Base-by-base conservation (phyloP, 2,113 vertebrate species). In the Oryzias celebensis region DNA sequence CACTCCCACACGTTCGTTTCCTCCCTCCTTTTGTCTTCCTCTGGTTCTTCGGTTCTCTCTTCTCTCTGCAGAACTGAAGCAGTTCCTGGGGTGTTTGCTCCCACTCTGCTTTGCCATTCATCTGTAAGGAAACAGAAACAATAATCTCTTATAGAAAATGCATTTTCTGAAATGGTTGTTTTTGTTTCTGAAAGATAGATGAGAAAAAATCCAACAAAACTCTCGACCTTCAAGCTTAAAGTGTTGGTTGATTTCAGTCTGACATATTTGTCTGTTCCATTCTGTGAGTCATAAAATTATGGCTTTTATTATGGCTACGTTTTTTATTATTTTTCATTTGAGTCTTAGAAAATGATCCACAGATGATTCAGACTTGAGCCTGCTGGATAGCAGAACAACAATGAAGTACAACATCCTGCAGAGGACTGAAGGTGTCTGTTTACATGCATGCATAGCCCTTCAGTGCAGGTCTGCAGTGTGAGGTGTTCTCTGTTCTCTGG, bases 1-100 rank as follows among this genome's bases (percentile, higher is more conserved):
- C 57, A 55, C 51, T 58, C 63, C 64, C 61, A 28, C 74, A 61
- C 75, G 61, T 56, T 52, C 64, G 49, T 61, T 61, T 48, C 53
- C 24, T 17, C 24, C 24, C 16, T 24, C 24, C 7, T 13, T 13
- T 3, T 14, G 7, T 22, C 6, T 23, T 23, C 2, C 48, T 23
- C 48, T 14, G 22, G 10, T 23, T 50, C 48, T 12, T 23, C 20
- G 3, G 8, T 20, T 49, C 47, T 46, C 20, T 4, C 48, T 23
- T 8, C 18, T 22, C 26, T 52, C 24, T 8, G n/a, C 46, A n/a
- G 46, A 48, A 14, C 16, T 7, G 10, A 28, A 12, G 46, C 14
- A 8, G n/a, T 48, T 48, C 16, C 46, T 5, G 46, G 46, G 46
- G n/a, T 48, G 7, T n/a, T 17, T 6, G 17, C n/a, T 8, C 44